Evolutionary conservation across 2,888 invertebrate genomes (phyloP).

Genomic region (Thysanoteuthis rhombus): DNA sequence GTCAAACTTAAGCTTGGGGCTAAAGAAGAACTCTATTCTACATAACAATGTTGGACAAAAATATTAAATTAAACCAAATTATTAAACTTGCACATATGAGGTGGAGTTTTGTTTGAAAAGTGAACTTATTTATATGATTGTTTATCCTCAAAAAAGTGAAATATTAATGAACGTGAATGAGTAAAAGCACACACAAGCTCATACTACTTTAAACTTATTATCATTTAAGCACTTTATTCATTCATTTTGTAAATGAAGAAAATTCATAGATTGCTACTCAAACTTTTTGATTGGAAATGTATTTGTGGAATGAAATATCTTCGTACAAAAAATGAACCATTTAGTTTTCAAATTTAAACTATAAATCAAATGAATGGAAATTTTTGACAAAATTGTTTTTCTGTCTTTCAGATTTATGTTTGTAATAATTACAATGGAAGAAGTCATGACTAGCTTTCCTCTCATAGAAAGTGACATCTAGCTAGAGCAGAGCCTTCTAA

Average conservation of each 20-base stretch:
- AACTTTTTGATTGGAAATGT: neutral
- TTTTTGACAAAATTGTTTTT: neutral
- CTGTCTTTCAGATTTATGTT: neutral
- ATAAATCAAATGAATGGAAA: neutral
- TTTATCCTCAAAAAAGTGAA: neutral
- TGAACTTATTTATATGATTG: neutral
- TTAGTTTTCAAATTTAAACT: neutral
- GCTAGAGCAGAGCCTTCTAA: too few relatives aligned
- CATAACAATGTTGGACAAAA: neutral
- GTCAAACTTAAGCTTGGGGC: too few relatives aligned
- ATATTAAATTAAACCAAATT: neutral
- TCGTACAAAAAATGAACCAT: neutral
- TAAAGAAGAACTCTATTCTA: too few relatives aligned
- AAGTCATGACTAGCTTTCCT: too few relatives aligned
- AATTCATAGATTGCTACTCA: neutral
- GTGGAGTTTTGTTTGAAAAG: neutral
- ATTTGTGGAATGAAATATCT: neutral
- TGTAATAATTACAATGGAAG: too few relatives aligned
- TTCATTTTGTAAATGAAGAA: neutral
- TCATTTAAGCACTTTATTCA: neutral
- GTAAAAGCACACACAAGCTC: neutral
- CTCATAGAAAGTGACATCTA: too few relatives aligned
- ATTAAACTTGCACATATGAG: neutral
- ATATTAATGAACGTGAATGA: neutral
- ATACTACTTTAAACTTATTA: neutral